Evolutionary conservation across 1,140 invertebrate genomes (phyloP), one percentile per base, ranked within the genome.

Genomic region (Gryon sp.): DNA sequence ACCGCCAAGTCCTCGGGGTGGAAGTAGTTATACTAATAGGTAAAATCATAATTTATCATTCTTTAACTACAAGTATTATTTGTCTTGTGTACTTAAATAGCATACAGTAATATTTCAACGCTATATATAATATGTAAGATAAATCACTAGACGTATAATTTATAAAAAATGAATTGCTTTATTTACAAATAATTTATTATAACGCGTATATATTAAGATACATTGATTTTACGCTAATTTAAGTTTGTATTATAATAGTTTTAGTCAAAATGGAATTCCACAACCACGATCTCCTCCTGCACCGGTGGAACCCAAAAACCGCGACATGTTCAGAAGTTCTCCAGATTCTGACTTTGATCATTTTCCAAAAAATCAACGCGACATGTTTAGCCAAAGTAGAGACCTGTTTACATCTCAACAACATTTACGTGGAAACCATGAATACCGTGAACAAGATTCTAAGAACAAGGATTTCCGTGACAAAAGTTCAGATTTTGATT

Each of bases 231-330:
- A 43, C 32, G n/a, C n/a, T 36, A 26, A 12, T 40, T 40, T 30
- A 30, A 11, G 9, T 30, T 48, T 5, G 18, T 28, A 45, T 63
- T 22, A 9, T 45, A 19, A n/a, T 62, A 53, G 48, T 74, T 41
- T 45, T 52, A 89, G 86, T 66, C 88, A 88, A 86, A 86, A 85
- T 43, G 84, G 83, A 77, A 83, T 86, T 60, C 84, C 86, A 4
- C 87, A 90, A 53, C 89, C 90, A 4, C 86, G 90, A 55, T 92
- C 65, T 86, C 93, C 76, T 76, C 94, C 90, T 74, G 92, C 90
- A 0, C 94, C 95, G 14, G 92, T 95, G 8, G 94, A 96, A 80
- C 92, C 91, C 0, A 90, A 91, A 70, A 88, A 88, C 53, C 88
- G 92, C 1, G 92, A 92, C 45, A 90, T 90, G 1, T 93, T 93